phyloP scores from a whole-genome alignment of 2,113 vertebrate species.

The Lophius piscatorius region DNA sequence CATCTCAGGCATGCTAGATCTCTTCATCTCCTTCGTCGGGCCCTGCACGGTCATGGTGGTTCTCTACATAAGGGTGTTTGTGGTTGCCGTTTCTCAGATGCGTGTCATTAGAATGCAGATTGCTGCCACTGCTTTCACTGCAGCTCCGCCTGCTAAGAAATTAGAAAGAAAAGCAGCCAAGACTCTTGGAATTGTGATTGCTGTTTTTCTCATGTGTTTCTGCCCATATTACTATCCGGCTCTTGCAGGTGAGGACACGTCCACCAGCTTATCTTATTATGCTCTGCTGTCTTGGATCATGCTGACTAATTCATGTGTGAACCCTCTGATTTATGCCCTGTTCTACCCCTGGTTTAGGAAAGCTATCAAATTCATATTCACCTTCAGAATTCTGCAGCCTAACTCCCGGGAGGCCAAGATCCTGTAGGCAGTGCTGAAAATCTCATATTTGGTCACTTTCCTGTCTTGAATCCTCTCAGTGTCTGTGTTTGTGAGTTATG shows the following conservation, averaged over 20 bases:
- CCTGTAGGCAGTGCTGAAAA: background rate
- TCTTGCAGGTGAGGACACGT: constrained; percentile 13
- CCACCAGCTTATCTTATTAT: constrained; percentile 1
- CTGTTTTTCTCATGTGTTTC: constrained; percentile 51
- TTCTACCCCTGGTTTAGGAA: constrained; percentile 67
- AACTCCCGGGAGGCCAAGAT: constrained; percentile 7
- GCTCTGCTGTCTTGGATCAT: constrained; percentile 38
- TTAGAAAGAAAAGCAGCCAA: constrained; percentile 60
- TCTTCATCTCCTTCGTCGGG: constrained; percentile 32
- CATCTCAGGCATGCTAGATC: background rate
- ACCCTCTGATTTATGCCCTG: constrained; percentile 57
- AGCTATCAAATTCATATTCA: constrained; percentile 63
- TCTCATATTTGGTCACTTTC: too few species aligned
- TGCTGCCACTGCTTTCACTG: background rate
- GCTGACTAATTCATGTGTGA: constrained; percentile 44
- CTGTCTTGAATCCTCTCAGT: too few species aligned
- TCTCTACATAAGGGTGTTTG: constrained; percentile 58
- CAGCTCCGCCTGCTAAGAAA: background rate
- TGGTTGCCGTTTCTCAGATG: constrained; percentile 49
- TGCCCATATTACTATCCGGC: constrained; percentile 45
- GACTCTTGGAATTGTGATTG: constrained; percentile 49
- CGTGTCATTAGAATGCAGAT: constrained; percentile 39
- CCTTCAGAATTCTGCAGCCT: constrained; percentile 31
- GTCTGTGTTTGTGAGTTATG: too few species aligned
- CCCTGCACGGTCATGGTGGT: constrained; percentile 51